These are phyloP conservation scores for Ammodytes dubius DNA, from an alignment of 2,113 vertebrate genomes.

Conservation along the genomic window DNA sequence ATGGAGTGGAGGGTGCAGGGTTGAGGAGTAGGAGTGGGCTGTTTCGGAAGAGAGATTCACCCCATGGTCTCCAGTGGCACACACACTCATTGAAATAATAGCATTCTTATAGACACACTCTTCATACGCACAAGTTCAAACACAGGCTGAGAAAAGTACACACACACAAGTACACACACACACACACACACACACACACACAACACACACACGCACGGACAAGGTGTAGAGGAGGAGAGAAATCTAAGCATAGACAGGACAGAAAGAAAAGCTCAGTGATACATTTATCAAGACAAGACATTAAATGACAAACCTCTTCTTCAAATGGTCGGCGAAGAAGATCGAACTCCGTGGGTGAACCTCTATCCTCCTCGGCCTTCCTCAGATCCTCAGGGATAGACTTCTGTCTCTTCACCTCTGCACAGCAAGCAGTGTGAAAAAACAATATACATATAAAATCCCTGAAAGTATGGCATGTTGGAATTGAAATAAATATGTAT, in stretches of 20 bases:
- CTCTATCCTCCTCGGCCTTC: constrained; percentile 90
- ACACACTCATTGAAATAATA: constrained; percentile 66
- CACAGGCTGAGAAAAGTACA: constrained; percentile 30
- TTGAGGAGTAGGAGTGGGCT: constrained; percentile 59
- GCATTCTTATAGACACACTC: constrained; percentile 62
- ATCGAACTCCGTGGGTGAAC: constrained; percentile 89
- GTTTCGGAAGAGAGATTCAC: constrained; percentile 68
- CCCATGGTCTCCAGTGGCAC: constrained; percentile 62
- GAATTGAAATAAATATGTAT: background rate
- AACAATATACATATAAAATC: too few relatives aligned
- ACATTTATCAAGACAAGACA: constrained; percentile 89
- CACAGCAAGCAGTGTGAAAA: background rate
- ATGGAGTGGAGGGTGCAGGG: constrained; percentile 55
- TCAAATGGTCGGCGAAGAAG: constrained; percentile 90
- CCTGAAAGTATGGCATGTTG: too few relatives aligned
- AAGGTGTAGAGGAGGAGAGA: constrained; percentile 67
- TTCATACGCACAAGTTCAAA: constrained; percentile 62
- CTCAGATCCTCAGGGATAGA: constrained; percentile 96
- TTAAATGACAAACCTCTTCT: constrained; percentile 94
- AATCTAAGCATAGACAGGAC: background rate
- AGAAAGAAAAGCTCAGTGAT: constrained; percentile 82
- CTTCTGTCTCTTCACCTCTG: constrained; percentile 97
- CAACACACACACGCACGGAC: constrained; percentile 24
- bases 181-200: constrained; percentile 22
- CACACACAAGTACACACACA: constrained; percentile 30